Evolutionary conservation across 2,888 invertebrate species (phyloP).

Genomic region (Amphipyra berbera): DNA sequence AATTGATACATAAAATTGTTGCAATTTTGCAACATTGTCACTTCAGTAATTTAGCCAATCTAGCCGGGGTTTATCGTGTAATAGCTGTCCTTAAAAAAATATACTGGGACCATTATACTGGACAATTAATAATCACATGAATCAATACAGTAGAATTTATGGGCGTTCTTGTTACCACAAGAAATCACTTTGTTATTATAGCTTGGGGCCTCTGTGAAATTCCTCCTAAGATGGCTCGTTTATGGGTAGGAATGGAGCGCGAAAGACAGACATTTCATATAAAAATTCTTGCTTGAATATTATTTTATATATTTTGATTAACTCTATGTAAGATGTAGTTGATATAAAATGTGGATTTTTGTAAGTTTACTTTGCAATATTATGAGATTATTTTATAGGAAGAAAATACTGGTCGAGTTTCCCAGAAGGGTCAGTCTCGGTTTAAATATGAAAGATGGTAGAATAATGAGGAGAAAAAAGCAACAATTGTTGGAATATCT

Average conservation of each 20-base stretch:
- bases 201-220: constrained; percentile 44
- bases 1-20: constrained; percentile 18
- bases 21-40: constrained; percentile 36
- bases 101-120: constrained; percentile 31
- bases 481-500: too few species aligned
- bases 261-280: constrained; percentile 53
- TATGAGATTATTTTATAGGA: too few species aligned
- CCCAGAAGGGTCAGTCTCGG: too few species aligned
- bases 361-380: neutral
- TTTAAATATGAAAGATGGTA: too few species aligned
- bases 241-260: constrained; percentile 20
- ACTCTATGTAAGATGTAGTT: neutral
- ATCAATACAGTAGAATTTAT: constrained; percentile 66
- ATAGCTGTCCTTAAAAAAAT: constrained; percentile 33
- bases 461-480: too few species aligned
- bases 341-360: constrained; percentile 1
- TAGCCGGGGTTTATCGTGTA: constrained; percentile 7
- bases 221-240: constrained; percentile 31
- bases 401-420: too few species aligned
- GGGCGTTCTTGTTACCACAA: constrained; percentile 62
- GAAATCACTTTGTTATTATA: constrained; percentile 58
- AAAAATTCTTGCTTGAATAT: constrained; percentile 49
- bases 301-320: constrained; percentile 26
- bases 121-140: constrained; percentile 64
- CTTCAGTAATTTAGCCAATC: constrained; percentile 12